Conservation (phyloP, 2,888 invertebrate species). For the Cynaeus angustus region DNA sequence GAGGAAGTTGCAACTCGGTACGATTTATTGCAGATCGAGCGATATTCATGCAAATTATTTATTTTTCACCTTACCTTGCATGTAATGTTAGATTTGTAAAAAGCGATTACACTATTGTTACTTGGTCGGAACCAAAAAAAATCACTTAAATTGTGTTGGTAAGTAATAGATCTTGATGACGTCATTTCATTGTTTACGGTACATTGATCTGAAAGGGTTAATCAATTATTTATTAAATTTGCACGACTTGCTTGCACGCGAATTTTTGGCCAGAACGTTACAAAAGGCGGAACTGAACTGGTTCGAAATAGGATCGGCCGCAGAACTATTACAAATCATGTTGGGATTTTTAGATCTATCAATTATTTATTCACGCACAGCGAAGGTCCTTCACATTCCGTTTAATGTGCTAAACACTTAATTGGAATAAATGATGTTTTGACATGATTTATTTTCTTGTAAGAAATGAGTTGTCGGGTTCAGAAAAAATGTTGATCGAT, state of each 20-base stretch:
- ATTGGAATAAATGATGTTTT: constrained; percentile 23
- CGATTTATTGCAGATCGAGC: constrained; percentile 24
- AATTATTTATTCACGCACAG: constrained; percentile 35
- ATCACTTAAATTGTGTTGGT: constrained; percentile 14
- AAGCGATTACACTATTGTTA: constrained; percentile 2
- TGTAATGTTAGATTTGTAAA: constrained; percentile 21
- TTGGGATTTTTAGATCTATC: constrained; percentile 30
- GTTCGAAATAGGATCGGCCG: not conserved
- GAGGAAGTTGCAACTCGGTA: constrained; percentile 31
- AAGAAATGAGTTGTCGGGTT: not conserved
- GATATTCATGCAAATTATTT: constrained; percentile 29
- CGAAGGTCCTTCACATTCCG: constrained; percentile 38
- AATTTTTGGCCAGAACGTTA: not conserved
- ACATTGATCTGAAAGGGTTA: constrained; percentile 26
- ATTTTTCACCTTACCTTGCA: constrained; percentile 23
- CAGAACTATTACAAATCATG: constrained; percentile 15
- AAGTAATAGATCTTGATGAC: constrained; percentile 1
- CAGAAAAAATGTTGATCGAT: constrained; percentile 10
- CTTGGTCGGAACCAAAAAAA: constrained; percentile 11
- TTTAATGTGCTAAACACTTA: constrained; percentile 26
- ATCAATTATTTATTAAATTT: constrained; percentile 6
- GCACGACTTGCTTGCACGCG: not conserved
- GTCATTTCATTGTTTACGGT: constrained; percentile 31
- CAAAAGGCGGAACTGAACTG: constrained; percentile 13
- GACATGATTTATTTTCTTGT: constrained; percentile 4